Evolutionary conservation across 2,113 vertebrate genomes (phyloP).

Genomic region (Nothocercus julius): DNA sequence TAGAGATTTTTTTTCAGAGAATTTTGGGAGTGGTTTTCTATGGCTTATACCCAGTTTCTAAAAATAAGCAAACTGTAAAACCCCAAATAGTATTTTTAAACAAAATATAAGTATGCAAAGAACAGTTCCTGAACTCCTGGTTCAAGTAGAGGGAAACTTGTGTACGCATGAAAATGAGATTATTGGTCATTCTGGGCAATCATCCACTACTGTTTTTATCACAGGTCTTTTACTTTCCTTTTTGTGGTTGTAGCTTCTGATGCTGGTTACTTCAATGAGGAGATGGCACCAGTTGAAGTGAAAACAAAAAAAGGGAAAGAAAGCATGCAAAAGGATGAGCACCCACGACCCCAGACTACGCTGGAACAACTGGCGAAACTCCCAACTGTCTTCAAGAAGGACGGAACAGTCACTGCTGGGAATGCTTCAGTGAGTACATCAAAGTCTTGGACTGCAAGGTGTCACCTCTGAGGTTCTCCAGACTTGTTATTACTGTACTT

Average conservation of each 20-base stretch:
- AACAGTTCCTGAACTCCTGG: not conserved
- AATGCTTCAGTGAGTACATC: constrained; percentile 89
- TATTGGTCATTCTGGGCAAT: not conserved
- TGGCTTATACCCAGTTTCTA: not conserved
- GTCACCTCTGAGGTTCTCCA: not conserved
- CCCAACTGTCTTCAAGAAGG: constrained; percentile 90
- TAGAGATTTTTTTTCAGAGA: not conserved
- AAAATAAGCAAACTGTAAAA: not conserved
- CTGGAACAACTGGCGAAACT: constrained; percentile 91
- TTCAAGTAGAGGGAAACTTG: not conserved
- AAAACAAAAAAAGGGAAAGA: constrained; percentile 91
- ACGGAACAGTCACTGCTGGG: constrained; percentile 92
- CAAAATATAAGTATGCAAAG: not conserved
- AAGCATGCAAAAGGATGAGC: constrained; percentile 89
- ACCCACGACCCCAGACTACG: constrained; percentile 91
- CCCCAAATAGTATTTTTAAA: not conserved
- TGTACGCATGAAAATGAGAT: not conserved
- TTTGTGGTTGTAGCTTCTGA: constrained; percentile 83
- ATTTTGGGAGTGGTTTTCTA: not conserved
- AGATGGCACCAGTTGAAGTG: constrained; percentile 93
- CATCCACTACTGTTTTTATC: not conserved
- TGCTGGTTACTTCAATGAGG: constrained; percentile 85
- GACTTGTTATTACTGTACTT: not conserved
- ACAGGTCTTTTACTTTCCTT: not conserved
- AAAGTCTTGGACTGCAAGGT: not conserved